Percentiles rank a stretch among this genome's conserved stretches.
phyloP scores from a whole-genome alignment of 2,113 vertebrate genomes.

The Bagarius yarrelli region DNA sequence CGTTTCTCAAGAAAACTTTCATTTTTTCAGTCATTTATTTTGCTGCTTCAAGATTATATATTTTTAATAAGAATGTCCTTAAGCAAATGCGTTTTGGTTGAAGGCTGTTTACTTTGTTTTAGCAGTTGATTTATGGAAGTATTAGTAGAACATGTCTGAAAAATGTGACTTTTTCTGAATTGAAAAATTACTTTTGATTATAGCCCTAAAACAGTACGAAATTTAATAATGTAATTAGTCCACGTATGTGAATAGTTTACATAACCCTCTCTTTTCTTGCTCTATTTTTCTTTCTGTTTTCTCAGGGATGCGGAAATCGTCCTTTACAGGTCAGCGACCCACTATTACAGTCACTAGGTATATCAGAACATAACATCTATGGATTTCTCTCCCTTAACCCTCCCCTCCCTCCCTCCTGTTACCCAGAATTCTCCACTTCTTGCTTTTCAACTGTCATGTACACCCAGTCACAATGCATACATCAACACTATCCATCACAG shows the following conservation, averaged over 20 bases:
- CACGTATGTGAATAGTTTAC: too few species aligned
- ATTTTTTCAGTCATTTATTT: neutral
- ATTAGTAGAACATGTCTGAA: neutral
- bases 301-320: constrained; percentile 43
- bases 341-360: constrained; percentile 56
- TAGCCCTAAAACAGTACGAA: neutral
- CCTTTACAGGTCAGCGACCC: constrained; percentile 59
- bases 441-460: constrained; percentile 49
- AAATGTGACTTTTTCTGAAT: neutral
- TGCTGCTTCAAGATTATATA: neutral
- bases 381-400: constrained; percentile 13
- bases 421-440: constrained; percentile 51
- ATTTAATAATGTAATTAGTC: too few species aligned
- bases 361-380: constrained; percentile 35
- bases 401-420: constrained; percentile 17
- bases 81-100: neutral
- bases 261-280: constrained; percentile 3
- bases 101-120: neutral
- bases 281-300: constrained; percentile 34
- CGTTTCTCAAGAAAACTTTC: neutral
- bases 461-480: constrained; percentile 55
- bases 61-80: constrained; percentile 12
- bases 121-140: neutral
- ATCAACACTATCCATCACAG: constrained; percentile 67
- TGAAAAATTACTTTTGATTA: neutral